phyloP scores from a whole-genome alignment of 2,113 vertebrate species.

The Agapornis roseicollis region DNA sequence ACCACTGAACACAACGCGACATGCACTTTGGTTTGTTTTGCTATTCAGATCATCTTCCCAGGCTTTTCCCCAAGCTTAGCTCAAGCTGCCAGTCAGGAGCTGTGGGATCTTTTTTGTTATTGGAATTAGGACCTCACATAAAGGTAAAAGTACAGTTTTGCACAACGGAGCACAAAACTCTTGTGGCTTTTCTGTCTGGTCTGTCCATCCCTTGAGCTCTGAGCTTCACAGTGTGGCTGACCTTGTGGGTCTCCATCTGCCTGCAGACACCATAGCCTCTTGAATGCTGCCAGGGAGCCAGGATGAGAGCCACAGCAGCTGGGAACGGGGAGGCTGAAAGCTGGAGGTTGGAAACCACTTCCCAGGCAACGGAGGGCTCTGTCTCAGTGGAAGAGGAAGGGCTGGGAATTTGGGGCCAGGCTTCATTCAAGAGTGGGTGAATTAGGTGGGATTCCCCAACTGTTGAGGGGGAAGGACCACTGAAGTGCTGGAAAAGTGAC shows the following conservation, averaged over 20 bases:
- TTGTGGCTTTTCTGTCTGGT: background rate
- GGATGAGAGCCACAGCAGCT: accelerated
- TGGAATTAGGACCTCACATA: accelerated
- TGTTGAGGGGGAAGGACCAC: background rate
- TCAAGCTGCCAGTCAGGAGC: background rate
- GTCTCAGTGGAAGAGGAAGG: background rate
- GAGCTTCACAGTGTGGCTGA: background rate
- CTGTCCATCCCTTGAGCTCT: background rate
- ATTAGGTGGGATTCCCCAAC: background rate
- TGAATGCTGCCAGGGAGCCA: background rate
- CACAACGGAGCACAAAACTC: background rate
- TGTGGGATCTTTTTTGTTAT: background rate
- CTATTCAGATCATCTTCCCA: background rate
- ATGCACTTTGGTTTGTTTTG: background rate
- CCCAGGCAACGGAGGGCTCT: background rate
- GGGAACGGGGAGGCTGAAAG: background rate
- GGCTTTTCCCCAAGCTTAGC: background rate
- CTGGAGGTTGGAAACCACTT: background rate
- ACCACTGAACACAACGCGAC: background rate
- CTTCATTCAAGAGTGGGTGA: background rate
- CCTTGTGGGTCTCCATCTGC: background rate
- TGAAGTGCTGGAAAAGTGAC: background rate
- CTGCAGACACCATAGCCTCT: background rate
- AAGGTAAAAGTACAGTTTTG: background rate
- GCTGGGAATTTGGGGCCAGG: background rate